Percentiles rank a stretch among this genome's conserved stretches.
These are phyloP conservation scores for Sciurus niger DNA, from an alignment of 2,113 vertebrate species.

Conservation along the genomic window DNA sequence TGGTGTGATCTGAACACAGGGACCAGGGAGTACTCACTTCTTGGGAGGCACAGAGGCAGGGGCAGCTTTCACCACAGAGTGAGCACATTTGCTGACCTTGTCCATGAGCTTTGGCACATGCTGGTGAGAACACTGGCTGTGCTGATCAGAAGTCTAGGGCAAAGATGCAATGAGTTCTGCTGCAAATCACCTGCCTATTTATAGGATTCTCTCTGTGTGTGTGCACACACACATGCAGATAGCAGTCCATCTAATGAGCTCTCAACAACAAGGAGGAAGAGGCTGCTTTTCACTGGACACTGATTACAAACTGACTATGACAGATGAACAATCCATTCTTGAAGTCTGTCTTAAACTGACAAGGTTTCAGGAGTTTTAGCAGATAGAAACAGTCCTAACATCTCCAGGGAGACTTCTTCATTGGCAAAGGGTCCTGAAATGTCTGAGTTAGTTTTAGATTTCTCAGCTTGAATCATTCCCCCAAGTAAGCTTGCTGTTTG, in stretches of 20 bases:
- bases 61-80: background rate
- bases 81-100: slow-evolving; percentile 34
- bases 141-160: background rate
- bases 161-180: background rate
- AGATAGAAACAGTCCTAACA: background rate
- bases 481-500: background rate
- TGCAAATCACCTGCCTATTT: slow-evolving; percentile 14
- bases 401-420: slow-evolving; percentile 31
- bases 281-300: background rate
- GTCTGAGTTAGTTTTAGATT: slow-evolving; percentile 59
- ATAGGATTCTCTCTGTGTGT: background rate
- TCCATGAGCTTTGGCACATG: background rate
- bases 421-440: slow-evolving; percentile 27
- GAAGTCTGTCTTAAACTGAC: slow-evolving; percentile 25
- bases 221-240: background rate
- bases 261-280: background rate
- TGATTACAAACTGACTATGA: background rate
- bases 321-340: background rate
- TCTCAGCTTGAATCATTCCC: background rate
- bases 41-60: background rate
- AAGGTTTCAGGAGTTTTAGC: slow-evolving; percentile 25
- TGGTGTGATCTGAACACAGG: background rate
- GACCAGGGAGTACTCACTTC: background rate
- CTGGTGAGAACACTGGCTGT: background rate
- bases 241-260: background rate